A percentile compares a stretch with the other conserved stretches of the same genome.
These are phyloP conservation scores for Drosophila acutilabella DNA, from an alignment of 2,888 invertebrate genomes.

Conservation along the genomic window DNA sequence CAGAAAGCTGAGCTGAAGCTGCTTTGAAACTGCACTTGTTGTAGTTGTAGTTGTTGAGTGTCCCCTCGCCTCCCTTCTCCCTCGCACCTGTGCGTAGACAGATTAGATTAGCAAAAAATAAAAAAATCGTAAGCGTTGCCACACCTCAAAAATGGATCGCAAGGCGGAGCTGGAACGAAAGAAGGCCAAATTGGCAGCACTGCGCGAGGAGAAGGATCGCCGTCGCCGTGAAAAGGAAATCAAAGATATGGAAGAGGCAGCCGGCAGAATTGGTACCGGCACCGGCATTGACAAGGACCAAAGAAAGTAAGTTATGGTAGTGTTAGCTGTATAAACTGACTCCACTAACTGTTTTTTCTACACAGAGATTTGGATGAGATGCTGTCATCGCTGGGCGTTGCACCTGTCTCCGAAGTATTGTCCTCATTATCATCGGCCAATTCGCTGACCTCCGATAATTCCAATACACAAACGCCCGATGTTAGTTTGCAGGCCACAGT, in stretches of 20 bases:
- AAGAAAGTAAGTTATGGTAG: slow-evolving; percentile 76
- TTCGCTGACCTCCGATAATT: slow-evolving; percentile 92
- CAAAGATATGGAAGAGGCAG: slow-evolving; percentile 92
- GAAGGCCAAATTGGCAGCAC: slow-evolving; percentile 95
- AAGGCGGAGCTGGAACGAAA: slow-evolving; percentile 97
- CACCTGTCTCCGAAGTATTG: slow-evolving; percentile 93
- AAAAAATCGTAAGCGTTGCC: slow-evolving; percentile 28
- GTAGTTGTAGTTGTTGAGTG: slow-evolving; percentile 44
- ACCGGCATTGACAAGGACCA: slow-evolving; percentile 84
- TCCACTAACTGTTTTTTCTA: background rate
- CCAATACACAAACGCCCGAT: slow-evolving; percentile 91
- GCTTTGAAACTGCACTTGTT: slow-evolving; percentile 48
- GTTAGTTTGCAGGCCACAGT: slow-evolving; percentile 89
- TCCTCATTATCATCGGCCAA: slow-evolving; percentile 93
- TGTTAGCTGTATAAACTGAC: background rate
- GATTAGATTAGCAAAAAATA: background rate
- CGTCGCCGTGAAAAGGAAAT: slow-evolving; percentile 93
- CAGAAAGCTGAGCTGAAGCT: slow-evolving; percentile 35
- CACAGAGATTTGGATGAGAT: slow-evolving; percentile 92
- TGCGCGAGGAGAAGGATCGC: slow-evolving; percentile 95
- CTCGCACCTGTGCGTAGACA: slow-evolving; percentile 11
- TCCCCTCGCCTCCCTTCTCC: slow-evolving; percentile 8
- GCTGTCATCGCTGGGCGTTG: slow-evolving; percentile 93
- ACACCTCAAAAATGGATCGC: slow-evolving; percentile 87
- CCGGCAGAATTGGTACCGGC: slow-evolving; percentile 85